A percentile compares a stretch with the other conserved stretches of the same genome.
These are phyloP conservation scores for Chromoteleia sp. DNA, from an alignment of 2,888 invertebrate genomes.

Conservation along the genomic window DNA sequence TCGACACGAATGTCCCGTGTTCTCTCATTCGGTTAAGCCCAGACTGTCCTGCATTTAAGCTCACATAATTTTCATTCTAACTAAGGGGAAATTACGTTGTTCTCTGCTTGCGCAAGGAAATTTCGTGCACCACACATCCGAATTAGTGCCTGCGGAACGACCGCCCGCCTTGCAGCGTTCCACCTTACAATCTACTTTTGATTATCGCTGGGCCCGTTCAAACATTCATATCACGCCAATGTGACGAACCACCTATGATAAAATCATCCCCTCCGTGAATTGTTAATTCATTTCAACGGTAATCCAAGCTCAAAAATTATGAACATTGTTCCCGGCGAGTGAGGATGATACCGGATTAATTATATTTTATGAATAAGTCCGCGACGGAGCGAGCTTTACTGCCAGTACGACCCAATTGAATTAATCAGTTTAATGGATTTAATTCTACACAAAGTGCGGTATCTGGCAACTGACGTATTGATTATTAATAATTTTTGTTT, in stretches of 20 bases:
- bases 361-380: slow-evolving; percentile 23
- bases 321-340: too few relatives aligned
- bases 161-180: slow-evolving; percentile 24
- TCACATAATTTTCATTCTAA: slow-evolving; percentile 81
- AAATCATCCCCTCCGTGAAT: slow-evolving; percentile 7
- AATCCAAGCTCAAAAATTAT: too few relatives aligned
- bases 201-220: slow-evolving; percentile 34
- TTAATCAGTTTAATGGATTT: slow-evolving; percentile 20
- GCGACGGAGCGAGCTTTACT: slow-evolving; percentile 1
- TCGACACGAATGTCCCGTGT: slow-evolving; percentile 72
- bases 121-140: slow-evolving; percentile 65
- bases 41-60: slow-evolving; percentile 79
- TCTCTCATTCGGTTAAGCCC: slow-evolving; percentile 79
- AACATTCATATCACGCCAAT: slow-evolving; percentile 29
- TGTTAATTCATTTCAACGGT: slow-evolving; percentile 43
- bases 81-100: slow-evolving; percentile 78
- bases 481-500: slow-evolving; percentile 32
- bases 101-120: slow-evolving; percentile 77
- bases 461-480: slow-evolving; percentile 11
- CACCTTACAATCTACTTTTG: slow-evolving; percentile 51
- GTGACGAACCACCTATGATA: slow-evolving; percentile 9
- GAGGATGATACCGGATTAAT: neutral
- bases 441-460: neutral
- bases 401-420: slow-evolving; percentile 9
- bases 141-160: slow-evolving; percentile 53